phyloP scores from a whole-genome alignment of 35 echinoderm and acorn worm species.

The Heliocidaris tuberculata region DNA sequence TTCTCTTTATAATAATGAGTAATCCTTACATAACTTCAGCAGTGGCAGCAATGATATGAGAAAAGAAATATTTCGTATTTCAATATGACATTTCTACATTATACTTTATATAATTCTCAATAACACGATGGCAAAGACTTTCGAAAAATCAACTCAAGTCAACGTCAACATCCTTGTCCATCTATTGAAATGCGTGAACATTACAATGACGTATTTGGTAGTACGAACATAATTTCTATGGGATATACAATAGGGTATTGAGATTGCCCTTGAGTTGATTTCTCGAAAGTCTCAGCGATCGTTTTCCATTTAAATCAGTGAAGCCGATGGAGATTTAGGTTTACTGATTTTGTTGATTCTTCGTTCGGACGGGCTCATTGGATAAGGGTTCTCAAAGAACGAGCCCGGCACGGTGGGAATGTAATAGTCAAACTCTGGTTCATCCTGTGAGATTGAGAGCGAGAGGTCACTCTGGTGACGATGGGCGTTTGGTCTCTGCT shows the following conservation, averaged over 20 bases:
- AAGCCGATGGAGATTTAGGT: slow-evolving; percentile 17
- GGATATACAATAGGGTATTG: background rate
- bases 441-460: slow-evolving; percentile 70
- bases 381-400: slow-evolving; percentile 74
- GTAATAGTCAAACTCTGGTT: slow-evolving; percentile 88
- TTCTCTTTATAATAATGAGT: too few species aligned
- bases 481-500: background rate
- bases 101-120: background rate
- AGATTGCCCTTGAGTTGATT: background rate
- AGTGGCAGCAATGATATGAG: too few species aligned
- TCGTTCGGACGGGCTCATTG: slow-evolving; percentile 27
- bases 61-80: background rate
- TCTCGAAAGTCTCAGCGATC: background rate
- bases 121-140: background rate
- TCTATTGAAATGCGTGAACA: background rate
- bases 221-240: background rate
- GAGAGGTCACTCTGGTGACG: slow-evolving; percentile 75
- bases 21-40: too few species aligned
- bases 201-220: background rate
- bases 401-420: slow-evolving; percentile 88
- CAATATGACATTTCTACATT: background rate
- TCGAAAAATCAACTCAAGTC: background rate
- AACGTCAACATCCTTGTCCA: background rate
- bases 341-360: slow-evolving; percentile 39
- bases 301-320: background rate